Evolutionary conservation across 2,113 vertebrate genomes (phyloP).

Genomic region (Hemichromis elongatus): DNA sequence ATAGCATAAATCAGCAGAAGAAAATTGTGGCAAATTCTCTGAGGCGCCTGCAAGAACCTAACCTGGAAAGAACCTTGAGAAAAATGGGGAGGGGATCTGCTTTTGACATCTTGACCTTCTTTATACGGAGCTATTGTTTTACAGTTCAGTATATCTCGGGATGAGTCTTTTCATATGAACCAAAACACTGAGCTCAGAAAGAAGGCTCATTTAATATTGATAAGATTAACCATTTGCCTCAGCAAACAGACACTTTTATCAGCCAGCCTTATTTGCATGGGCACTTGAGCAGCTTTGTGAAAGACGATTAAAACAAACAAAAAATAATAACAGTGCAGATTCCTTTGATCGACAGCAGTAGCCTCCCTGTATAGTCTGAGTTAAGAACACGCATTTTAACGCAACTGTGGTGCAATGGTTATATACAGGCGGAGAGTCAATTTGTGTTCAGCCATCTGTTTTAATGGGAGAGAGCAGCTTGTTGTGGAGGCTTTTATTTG

Average conservation of each 20-base stretch:
- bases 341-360: background rate
- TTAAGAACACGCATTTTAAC: background rate
- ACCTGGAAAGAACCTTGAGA: background rate
- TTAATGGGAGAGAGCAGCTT: slow-evolving; percentile 16
- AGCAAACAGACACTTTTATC: slow-evolving; percentile 40
- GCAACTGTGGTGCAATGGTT: background rate
- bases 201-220: slow-evolving; percentile 43
- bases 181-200: slow-evolving; percentile 4
- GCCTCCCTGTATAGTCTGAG: background rate
- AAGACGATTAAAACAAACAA: slow-evolving; percentile 22
- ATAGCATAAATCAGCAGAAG: background rate
- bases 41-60: background rate
- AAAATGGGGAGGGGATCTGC: background rate
- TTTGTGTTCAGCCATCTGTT: slow-evolving; percentile 27
- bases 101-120: background rate
- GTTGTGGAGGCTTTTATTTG: slow-evolving; percentile 56
- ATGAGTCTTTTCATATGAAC: slow-evolving; percentile 2
- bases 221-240: slow-evolving; percentile 38
- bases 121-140: background rate
- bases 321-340: background rate
- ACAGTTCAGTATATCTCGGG: background rate
- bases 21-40: background rate
- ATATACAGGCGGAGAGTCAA: background rate
- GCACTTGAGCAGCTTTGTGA: slow-evolving; percentile 1
- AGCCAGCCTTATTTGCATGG: slow-evolving; percentile 37